A percentile compares a stretch with the other conserved stretches of the same genome.
phyloP scores from a whole-genome alignment of 1,140 invertebrate species.

The Ptiloglossa arizonensis region DNA sequence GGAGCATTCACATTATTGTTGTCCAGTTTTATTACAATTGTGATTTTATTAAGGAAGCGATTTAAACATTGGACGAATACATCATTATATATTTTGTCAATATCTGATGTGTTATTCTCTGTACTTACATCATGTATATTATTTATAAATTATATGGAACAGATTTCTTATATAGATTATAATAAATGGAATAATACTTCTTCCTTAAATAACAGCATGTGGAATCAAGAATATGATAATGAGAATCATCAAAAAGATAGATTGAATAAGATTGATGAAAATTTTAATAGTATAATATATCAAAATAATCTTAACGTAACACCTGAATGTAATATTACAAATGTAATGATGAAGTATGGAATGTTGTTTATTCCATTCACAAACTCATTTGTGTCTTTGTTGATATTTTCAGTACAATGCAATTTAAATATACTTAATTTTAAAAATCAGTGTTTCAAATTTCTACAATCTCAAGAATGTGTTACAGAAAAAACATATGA shows the following conservation, averaged over 20 bases:
- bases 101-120: constrained; percentile 57
- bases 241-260: neutral
- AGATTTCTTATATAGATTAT: neutral
- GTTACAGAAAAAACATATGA: neutral
- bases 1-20: constrained; percentile 50
- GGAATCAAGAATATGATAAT: constrained; percentile 20
- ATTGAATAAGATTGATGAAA: neutral
- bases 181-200: constrained; percentile 4
- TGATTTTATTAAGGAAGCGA: constrained; percentile 45
- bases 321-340: constrained; percentile 39
- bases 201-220: neutral
- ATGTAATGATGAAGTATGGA: constrained; percentile 59
- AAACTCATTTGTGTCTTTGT: constrained; percentile 65
- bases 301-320: constrained; percentile 6
- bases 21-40: constrained; percentile 47
- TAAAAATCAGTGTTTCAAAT: constrained; percentile 23
- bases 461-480: neutral
- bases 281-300: neutral
- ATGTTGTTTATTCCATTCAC: constrained; percentile 59
- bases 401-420: constrained; percentile 59
- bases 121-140: constrained; percentile 42
- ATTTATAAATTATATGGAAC: constrained; percentile 30
- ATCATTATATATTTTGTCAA: constrained; percentile 54
- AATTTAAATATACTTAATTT: constrained; percentile 43
- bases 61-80: constrained; percentile 40